phyloP scores from a whole-genome alignment of 2,888 invertebrate species.

The Drosophila mettleri region DNA sequence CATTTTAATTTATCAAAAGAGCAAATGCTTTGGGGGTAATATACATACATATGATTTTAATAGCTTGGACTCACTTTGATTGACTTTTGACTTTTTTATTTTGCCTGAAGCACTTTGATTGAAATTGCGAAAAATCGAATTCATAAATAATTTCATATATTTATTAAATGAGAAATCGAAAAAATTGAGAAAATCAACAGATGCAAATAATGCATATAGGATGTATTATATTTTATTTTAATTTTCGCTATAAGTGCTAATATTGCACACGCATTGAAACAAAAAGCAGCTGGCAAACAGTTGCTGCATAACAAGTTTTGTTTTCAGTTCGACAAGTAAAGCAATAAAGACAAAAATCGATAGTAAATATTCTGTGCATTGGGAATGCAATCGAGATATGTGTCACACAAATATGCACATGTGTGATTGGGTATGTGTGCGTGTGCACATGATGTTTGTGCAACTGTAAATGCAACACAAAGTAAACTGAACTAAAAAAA shows the following conservation, averaged over 20 bases:
- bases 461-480: slow-evolving; percentile 42
- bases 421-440: background rate
- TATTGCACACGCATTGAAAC: background rate
- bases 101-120: slow-evolving; percentile 16
- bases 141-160: background rate
- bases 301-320: slow-evolving; percentile 49
- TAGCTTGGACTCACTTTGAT: too few species aligned
- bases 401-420: slow-evolving; percentile 18
- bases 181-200: slow-evolving; percentile 9
- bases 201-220: background rate
- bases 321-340: slow-evolving; percentile 51
- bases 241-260: slow-evolving; percentile 1
- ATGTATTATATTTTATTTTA: background rate
- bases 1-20: background rate
- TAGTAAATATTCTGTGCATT: slow-evolving; percentile 59
- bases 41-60: background rate
- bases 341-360: slow-evolving; percentile 73
- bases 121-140: slow-evolving; percentile 28
- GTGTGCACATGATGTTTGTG: slow-evolving; percentile 17
- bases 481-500: slow-evolving; percentile 37
- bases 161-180: background rate
- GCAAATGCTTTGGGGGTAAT: background rate
- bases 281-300: slow-evolving; percentile 20
- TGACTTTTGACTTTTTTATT: slow-evolving; percentile 32
- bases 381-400: slow-evolving; percentile 34